phyloP scores from a whole-genome alignment of 2,888 invertebrate species.

The Cephus nigrinus region DNA sequence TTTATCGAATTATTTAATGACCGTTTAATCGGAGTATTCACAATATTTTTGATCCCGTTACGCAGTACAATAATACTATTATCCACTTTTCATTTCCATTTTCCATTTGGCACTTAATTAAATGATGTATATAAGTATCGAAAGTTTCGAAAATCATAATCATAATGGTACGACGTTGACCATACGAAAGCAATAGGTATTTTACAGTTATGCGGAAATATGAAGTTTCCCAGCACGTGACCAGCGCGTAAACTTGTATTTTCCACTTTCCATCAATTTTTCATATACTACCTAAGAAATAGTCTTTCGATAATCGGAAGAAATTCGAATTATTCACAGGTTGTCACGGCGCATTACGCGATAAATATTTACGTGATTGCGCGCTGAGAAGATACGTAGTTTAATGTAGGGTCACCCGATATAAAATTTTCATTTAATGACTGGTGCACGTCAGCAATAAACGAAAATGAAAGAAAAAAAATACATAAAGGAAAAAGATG shows the following conservation, averaged over 20 bases:
- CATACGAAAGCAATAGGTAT: too few relatives aligned
- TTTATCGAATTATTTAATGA: neutral
- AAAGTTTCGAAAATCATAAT: too few relatives aligned
- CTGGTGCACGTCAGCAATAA: too few relatives aligned
- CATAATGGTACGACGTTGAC: too few relatives aligned
- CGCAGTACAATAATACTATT: neutral
- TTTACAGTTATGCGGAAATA: neutral
- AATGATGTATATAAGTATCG: too few relatives aligned
- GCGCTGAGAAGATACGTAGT: too few relatives aligned
- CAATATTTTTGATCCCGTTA: neutral
- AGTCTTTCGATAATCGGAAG: neutral
- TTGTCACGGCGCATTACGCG: too few relatives aligned
- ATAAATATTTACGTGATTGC: too few relatives aligned
- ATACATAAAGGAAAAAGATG: too few relatives aligned
- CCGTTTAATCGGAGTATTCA: neutral
- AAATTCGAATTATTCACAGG: too few relatives aligned
- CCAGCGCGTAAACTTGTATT: constrained; percentile 3
- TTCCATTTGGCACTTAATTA: neutral
- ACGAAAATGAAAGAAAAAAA: neutral
- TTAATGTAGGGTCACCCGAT: too few relatives aligned
- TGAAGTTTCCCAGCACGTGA: neutral
- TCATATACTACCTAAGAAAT: neutral
- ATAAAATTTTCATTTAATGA: too few relatives aligned
- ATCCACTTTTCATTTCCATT: neutral
- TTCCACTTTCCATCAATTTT: neutral